These are phyloP conservation scores for Maconellicoccus hirsutus DNA, from an alignment of 1,140 invertebrate species.

Conservation along the genomic window DNA sequence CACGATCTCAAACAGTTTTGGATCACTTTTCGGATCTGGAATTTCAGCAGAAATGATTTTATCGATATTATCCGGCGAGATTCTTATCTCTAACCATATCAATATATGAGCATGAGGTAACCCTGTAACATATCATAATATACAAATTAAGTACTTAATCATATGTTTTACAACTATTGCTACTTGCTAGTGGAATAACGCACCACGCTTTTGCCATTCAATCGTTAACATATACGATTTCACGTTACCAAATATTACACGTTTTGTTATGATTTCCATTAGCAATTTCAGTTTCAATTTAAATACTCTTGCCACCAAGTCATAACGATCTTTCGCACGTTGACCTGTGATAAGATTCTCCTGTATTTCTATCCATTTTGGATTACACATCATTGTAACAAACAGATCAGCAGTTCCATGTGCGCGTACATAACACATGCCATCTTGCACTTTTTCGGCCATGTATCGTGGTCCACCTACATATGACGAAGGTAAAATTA, in stretches of 20 bases:
- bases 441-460: slow-evolving; percentile 38
- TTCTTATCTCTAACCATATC: slow-evolving; percentile 36
- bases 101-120: slow-evolving; percentile 41
- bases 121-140: neutral
- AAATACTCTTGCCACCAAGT: slow-evolving; percentile 23
- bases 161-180: no score
- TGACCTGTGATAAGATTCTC: slow-evolving; percentile 5
- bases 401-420: slow-evolving; percentile 33
- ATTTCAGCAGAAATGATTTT: slow-evolving; percentile 42
- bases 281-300: slow-evolving; percentile 22
- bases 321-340: neutral
- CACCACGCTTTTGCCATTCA: slow-evolving; percentile 39
- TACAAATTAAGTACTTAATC: neutral
- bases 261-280: slow-evolving; percentile 23
- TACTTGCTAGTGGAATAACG: no score
- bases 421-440: slow-evolving; percentile 35
- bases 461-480: slow-evolving; percentile 36
- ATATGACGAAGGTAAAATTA: slow-evolving; percentile 35
- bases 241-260: slow-evolving; percentile 16
- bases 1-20: slow-evolving; percentile 35
- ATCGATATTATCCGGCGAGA: slow-evolving; percentile 37
- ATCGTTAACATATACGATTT: slow-evolving; percentile 34
- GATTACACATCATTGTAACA: slow-evolving; percentile 27
- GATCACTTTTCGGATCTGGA: slow-evolving; percentile 37
- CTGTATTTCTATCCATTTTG: slow-evolving; percentile 16